Evolutionary conservation across 1,140 invertebrate species (phyloP).

Genomic region (Apis cerana): DNA sequence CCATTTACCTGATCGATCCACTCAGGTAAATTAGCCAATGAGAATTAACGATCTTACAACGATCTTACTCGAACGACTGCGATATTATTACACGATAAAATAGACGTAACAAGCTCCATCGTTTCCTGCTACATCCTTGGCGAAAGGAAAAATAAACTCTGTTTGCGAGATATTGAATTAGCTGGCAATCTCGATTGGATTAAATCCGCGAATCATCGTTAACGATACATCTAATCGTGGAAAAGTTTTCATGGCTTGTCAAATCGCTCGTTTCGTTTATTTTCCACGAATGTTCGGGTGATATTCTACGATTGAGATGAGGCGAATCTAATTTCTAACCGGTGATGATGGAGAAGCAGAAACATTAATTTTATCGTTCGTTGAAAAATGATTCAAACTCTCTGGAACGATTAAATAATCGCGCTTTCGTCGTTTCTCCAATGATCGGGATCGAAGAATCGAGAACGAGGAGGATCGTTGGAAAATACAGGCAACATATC

Average conservation of each 20-base stretch:
- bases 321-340: neutral
- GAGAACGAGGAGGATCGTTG: too few relatives aligned
- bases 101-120: constrained; percentile 2
- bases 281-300: constrained; percentile 32
- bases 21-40: constrained; percentile 47
- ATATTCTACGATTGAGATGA: neutral
- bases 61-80: constrained; percentile 44
- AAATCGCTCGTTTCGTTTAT: constrained; percentile 48
- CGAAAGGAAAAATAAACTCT: neutral
- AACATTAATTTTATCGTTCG: constrained; percentile 10
- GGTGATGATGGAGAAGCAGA: neutral
- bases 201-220: neutral
- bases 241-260: constrained; percentile 1
- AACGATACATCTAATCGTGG: neutral
- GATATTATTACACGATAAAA: constrained; percentile 43
- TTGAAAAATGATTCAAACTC: constrained; percentile 8
- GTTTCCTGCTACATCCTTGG: neutral
- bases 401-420: neutral
- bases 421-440: neutral
- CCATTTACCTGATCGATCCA: neutral
- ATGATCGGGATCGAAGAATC: neutral
- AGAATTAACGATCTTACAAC: constrained; percentile 45
- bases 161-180: constrained; percentile 16
- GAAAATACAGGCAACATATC: neutral
- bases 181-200: neutral